These are phyloP conservation scores for Albula glossodonta DNA, from an alignment of 2,113 vertebrate species.

Conservation along the genomic window DNA sequence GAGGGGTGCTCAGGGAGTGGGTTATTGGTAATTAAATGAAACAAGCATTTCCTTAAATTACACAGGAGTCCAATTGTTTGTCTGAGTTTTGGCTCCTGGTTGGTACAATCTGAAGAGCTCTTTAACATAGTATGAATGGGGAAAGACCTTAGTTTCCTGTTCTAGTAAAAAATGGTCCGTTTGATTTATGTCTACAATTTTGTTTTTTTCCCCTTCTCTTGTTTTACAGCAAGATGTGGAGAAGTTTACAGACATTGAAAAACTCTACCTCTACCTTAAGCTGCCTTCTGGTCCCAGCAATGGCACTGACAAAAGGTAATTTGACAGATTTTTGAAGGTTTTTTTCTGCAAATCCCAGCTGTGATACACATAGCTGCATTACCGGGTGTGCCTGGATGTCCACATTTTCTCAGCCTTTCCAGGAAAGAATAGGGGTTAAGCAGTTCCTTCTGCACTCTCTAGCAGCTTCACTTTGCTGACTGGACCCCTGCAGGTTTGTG, in stretches of 20 bases:
- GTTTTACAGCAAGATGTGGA: constrained; percentile 96
- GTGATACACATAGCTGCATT: too few relatives aligned
- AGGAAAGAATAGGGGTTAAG: too few relatives aligned
- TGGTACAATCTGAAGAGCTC: too few relatives aligned
- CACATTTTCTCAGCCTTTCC: too few relatives aligned
- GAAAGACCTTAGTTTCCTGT: not conserved
- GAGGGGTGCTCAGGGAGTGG: not conserved
- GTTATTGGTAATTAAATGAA: not conserved
- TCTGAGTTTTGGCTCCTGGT: too few relatives aligned
- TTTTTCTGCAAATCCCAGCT: not conserved
- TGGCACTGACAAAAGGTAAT: constrained; percentile 94
- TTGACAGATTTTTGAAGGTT: not conserved
- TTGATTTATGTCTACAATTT: not conserved
- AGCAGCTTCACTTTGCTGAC: too few relatives aligned
- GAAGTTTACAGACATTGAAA: constrained; percentile 99
- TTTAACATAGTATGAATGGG: not conserved
- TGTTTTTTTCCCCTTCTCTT: constrained; percentile 16
- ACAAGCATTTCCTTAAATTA: not conserved
- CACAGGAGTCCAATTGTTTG: too few relatives aligned
- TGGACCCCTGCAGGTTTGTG: too few relatives aligned
- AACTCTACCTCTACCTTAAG: constrained; percentile 99
- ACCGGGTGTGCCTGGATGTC: too few relatives aligned
- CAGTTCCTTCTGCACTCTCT: too few relatives aligned
- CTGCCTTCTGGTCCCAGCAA: constrained; percentile 99
- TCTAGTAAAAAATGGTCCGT: not conserved